Conservation (phyloP, 2,113 vertebrate genomes). For the Halcyon malimbica region DNA sequence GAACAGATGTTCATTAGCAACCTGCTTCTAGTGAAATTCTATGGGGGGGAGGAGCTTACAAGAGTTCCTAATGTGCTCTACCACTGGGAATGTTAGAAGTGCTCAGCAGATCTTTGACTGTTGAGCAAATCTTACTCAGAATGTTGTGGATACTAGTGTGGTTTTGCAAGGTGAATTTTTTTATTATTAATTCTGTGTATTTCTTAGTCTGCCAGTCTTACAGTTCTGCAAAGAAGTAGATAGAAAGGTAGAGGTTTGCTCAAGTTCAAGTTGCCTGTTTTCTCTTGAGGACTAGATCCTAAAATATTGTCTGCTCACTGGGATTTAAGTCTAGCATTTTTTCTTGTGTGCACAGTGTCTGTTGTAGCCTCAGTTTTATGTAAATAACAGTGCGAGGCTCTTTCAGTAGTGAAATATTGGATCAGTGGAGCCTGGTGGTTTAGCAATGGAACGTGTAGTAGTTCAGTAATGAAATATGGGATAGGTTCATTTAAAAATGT, state of each 20-base stretch:
- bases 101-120: background rate
- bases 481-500: background rate
- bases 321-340: background rate
- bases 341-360: accelerated
- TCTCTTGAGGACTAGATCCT: background rate
- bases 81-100: background rate
- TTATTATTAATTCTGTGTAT: background rate
- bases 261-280: background rate
- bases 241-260: background rate
- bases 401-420: background rate
- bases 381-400: background rate
- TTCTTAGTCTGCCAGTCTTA: background rate
- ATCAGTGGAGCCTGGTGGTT: background rate
- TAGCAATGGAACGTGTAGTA: background rate
- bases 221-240: background rate
- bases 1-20: background rate
- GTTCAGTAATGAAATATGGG: background rate
- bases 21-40: background rate
- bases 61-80: background rate
- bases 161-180: background rate
- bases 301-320: background rate
- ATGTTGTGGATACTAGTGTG: background rate
- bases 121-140: background rate
- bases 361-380: background rate
- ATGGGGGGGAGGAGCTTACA: background rate